Evolutionary conservation across 2,797 vertebrate species (phyloP), one percentile per base, ranked within the genome.

Genomic region (Melanotaenia nigrans): DNA sequence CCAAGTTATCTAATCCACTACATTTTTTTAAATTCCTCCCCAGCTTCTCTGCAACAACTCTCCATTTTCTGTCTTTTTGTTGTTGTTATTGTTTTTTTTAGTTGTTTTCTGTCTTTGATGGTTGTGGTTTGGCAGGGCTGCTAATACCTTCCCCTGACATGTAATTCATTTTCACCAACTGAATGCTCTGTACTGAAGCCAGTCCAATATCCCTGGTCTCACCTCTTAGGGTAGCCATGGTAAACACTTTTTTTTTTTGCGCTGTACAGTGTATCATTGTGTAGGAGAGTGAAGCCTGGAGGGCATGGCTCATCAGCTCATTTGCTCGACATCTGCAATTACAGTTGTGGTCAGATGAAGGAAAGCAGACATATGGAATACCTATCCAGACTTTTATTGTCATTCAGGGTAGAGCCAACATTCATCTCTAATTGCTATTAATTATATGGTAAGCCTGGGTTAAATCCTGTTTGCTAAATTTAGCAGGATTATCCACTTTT

Each of bases 341-440:
- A 75, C 40, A 70, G 69, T 61, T 78, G 86, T 82, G 87, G 88
- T 88, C 62, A 75, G 70, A 70, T 82, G 73, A 87, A 76, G 85
- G 77, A 89, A 87, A 85, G 87, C 80, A 75, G 79, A 87, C 87
- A 72, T 85, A 77, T 72, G 75, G 81, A 85, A 66, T 54, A 78
- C 78, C 73, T 72, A 80, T 78, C 65, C 80, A 83, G 75, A 75
- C 75, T 79, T 78, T 71, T 79, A 64, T 78, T 81, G 77, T 85
- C 78, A 79, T 89, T 85, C 78, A 67, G 61, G 74, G 77, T 16
- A 77, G 86, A 86, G 78, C 78, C 77, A 77, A 68, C 73, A 83
- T 77, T 82, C 84, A 79, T 85, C 80, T 85, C 79, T 84, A 81
- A 86, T 85, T 73, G 81, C 75, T 84, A 87, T 89, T 87, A 86